Base-by-base conservation (phyloP, 2,797 vertebrate species). In the Enteromius mattozi region DNA sequence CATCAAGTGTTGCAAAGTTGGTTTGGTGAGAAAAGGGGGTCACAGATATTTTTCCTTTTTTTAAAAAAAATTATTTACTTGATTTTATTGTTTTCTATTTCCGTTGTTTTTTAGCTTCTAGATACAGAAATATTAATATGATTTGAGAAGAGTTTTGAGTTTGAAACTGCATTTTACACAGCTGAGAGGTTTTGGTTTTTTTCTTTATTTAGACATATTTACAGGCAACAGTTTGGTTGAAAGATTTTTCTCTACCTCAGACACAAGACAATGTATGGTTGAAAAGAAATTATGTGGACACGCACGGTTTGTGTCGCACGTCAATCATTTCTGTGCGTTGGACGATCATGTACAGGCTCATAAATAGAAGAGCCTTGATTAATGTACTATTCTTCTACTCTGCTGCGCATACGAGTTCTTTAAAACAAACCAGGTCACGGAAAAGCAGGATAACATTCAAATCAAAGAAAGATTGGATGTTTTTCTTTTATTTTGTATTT, bases 321-420 rank as follows among this genome's bases (percentile, higher is more conserved):
- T 87, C 86, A 84, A 78, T 88, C 79, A 87, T 86, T 82, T 85
- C 78, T 72, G 83, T 77, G 86, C 83, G 83, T 84, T 68, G 54
- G 88, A 90, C 88, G 86, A 90, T 90, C 89, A 90, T 68, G 78
- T 75, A 70, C 33, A 56, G 84, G 86, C 86, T 88, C 75, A 7
- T n/a, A 79, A 63, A 83, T 76, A 83, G 68, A 24, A 78, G 87
- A 33, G 83, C 81, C 78, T 24, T 45, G 49, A 63, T 66, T 70
- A 87, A 68, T 76, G 47, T 85, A 74, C 56, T 71, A 59, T 85
- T 83, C 59, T 79, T 85, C 80, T 82, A 63, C n/a, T 83, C 45
- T 33, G n/a, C 54, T 81, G 72, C n/a, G 24, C 54, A 80, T 35
- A 83, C 27, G 14, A 70, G 56, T 70, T 74, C 71, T 78, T 72